Evolutionary conservation across 1,140 invertebrate genomes (phyloP), one percentile per base, ranked within the genome.

Genomic region (Pinna nobilis): DNA sequence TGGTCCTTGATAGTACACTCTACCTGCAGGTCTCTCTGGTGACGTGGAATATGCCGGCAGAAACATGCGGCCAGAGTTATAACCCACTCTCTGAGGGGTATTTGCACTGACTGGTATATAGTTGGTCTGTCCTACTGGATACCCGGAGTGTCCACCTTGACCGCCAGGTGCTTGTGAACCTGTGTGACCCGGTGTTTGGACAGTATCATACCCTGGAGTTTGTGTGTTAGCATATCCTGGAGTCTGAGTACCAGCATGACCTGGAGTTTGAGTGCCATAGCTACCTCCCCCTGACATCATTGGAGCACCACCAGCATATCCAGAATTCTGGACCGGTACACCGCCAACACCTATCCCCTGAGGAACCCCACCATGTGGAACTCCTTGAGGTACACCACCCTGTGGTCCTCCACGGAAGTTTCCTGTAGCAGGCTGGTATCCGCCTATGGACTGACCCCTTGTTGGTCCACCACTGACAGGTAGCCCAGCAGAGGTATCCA

Each of bases 1-100:
- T 23, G 74, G 32, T 18, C 44, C 23, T 7, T 74, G 81, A 49
- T 82, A 82, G 64, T 84, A 82, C 18, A 81, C 73, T 15, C 80
- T 63, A n/a, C 71, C 77, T n/a, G 66, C 70, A 25, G 74, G 71
- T 30, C 70, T 63, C 11, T 76, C 76, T 53, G 68, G 55, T n/a
- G 72, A 55, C 13, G 67, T 73, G 18, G 71, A 65, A 13, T 76
- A 73, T 9, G 80, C 82, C 41, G 82, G 80, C 6, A 80, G 33
- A 51, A 66, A 82, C 5, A 68, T 25, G 6, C 78, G 70, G 1
- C 69, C 67, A 33, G 76, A 76, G 33, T 71, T 68, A 61, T 80
- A 77, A 13, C 69, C 60, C 25, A 77, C 39, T 28, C 35, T 37
- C 64, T 83, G 82, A 23, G 77, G 74, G n/a, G 76, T 71, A 18